Evolutionary conservation across 2,113 vertebrate genomes (phyloP).

Genomic region (Gallinago paraguaiae): DNA sequence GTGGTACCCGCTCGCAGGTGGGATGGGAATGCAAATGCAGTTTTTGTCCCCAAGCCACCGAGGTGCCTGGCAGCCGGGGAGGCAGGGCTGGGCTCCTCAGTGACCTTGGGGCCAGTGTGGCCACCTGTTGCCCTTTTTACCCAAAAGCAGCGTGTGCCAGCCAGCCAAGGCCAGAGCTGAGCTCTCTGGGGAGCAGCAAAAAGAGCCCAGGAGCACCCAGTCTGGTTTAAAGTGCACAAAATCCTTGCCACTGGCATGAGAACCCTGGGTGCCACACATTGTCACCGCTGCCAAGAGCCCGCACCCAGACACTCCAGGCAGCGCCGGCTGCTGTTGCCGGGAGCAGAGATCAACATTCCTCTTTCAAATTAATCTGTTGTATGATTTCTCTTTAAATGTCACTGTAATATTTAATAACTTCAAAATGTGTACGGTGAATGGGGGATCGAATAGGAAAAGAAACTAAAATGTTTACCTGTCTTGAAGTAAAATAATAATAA

Average conservation of each 20-base stretch:
- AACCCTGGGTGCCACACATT: rapidly evolving
- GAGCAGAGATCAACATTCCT: neutral
- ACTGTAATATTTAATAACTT: neutral
- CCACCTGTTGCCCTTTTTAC: slow-evolving; percentile 44
- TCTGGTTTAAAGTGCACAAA: neutral
- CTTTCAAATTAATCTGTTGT: neutral
- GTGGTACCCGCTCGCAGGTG: neutral
- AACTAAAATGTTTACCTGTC: neutral
- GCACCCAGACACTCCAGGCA: neutral
- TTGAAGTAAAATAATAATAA: neutral
- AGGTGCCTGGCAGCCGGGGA: neutral
- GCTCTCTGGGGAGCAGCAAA: neutral
- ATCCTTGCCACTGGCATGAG: neutral
- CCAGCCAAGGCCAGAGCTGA: neutral
- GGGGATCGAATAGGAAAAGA: neutral
- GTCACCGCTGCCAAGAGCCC: neutral
- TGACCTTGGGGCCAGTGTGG: neutral
- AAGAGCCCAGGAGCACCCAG: neutral
- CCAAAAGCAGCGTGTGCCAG: neutral
- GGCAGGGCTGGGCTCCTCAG: neutral
- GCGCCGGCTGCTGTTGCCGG: neutral
- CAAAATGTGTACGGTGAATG: neutral
- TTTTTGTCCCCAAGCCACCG: neutral
- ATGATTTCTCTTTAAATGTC: neutral
- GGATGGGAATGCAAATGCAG: neutral